Evolutionary conservation across 2,888 invertebrate species (phyloP), one percentile per base, ranked within the genome.

Genomic region (Spialia ferax): DNA sequence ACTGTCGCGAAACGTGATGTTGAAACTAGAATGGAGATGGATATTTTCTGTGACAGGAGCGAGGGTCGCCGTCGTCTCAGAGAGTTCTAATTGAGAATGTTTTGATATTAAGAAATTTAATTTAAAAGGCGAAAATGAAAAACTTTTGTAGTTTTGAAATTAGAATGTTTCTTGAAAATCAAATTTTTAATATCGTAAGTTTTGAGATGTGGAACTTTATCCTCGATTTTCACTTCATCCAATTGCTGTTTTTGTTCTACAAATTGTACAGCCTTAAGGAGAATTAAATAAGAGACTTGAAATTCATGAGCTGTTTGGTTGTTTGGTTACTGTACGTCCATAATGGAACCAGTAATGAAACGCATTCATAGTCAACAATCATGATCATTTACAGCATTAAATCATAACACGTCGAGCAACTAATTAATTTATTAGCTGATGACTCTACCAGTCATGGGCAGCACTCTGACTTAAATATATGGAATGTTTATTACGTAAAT

Each of bases 341-440:
- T 18, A 18, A 18, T n/a, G 18, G 10, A 10, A 18, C 45, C 8
- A 45, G n/a, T 18, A 29, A 26, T 54, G 23, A 54, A 26, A 54
- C 54, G 23, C 29, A 29, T 55, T 18, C 32, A n/a, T n/a, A n/a
- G n/a, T n/a, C n/a, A 55, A 32, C n/a, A 50, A 11, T 22, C 5
- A 50, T 22, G 50, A 50, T 50, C 29, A n/a, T n/a, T n/a, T n/a
- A 29, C 55, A 23, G 42, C 55, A 63, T 29, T 42, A 55, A 42
- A 63, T 63, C 38, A 55, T 48, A 20, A 48, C 13, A 55, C 42
- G 63, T 42, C 63, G 23, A n/a, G 45, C 20, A 13, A 10, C 55
- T 56, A 63, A 63, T 63, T 63, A 63, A 55, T 56, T 63, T 63
- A 57, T 64, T 64, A 57, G 35, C 23, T 56, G 56, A 64, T 57